phyloP scores from a whole-genome alignment of 2,797 vertebrate genomes.

The Gambusia yucatana region DNA sequence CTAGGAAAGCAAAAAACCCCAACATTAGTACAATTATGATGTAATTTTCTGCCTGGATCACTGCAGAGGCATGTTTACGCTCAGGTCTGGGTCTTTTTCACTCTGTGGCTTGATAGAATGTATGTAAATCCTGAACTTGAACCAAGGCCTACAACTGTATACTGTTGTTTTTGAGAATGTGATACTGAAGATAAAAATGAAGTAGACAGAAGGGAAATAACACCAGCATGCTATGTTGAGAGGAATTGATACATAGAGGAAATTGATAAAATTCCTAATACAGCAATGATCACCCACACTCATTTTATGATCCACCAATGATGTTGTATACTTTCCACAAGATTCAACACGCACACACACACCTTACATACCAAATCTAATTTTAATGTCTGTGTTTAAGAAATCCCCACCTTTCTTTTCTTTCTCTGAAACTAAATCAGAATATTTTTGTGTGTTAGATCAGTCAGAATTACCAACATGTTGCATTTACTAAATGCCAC shows the following conservation, averaged over 20 bases:
- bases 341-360: not conserved
- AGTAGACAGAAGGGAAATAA: conserved; percentile 18
- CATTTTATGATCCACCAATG: conserved; percentile 34
- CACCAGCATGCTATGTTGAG: not conserved
- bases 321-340: not conserved
- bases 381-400: not conserved
- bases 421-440: too few species aligned
- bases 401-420: too few species aligned
- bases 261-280: conserved; percentile 6
- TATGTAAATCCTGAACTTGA: conserved; percentile 8
- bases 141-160: not conserved
- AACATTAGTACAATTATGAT: conserved; percentile 55
- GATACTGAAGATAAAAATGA: conserved; percentile 18
- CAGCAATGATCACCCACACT: conserved; percentile 21
- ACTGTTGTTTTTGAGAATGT: not conserved
- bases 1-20: conserved; percentile 30
- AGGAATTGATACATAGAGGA: conserved; percentile 7
- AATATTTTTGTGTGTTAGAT: too few species aligned
- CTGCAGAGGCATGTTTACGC: conserved; percentile 11
- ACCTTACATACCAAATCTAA: not conserved
- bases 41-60: conserved; percentile 36
- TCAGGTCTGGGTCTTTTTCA: not conserved
- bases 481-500: too few species aligned
- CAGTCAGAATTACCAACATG: not conserved
- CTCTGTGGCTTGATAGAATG: conserved; percentile 15